These are phyloP conservation scores for Alouatta caraya DNA, from an alignment of 2,797 vertebrate species.

Conservation along the genomic window DNA sequence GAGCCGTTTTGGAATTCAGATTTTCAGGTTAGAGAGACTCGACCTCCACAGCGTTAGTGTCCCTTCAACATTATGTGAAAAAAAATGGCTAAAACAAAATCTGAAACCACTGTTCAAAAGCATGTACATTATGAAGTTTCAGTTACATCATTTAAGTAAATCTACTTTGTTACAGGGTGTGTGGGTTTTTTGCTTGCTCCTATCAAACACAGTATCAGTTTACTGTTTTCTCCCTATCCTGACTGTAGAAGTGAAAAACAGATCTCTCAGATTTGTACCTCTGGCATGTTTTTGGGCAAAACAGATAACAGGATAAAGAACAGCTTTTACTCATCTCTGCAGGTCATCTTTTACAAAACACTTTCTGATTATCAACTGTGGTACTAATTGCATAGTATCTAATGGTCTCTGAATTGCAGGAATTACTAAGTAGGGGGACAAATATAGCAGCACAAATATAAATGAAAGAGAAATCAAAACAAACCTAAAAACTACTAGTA, in stretches of 20 bases:
- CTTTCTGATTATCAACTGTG: not conserved
- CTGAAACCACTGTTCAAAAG: not conserved
- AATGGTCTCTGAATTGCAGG: not conserved
- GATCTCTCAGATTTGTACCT: not conserved
- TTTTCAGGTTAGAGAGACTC: not conserved
- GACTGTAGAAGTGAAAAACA: not conserved
- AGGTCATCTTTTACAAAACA: constrained; percentile 37
- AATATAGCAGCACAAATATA: not conserved
- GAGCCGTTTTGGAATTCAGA: not conserved
- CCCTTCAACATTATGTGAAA: not conserved
- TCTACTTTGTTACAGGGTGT: not conserved
- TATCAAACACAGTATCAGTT: not conserved
- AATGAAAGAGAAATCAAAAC: constrained; percentile 31
- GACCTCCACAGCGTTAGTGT: not conserved
- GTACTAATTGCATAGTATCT: not conserved
- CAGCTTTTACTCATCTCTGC: not conserved
- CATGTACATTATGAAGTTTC: not conserved
- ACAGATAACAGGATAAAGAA: not conserved
- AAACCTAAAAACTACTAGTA: not conserved
- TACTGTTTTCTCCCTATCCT: not conserved
- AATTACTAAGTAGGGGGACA: not conserved
- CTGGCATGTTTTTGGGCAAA: not conserved
- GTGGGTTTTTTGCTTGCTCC: not conserved
- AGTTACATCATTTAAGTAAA: not conserved
- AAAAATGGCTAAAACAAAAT: constrained; percentile 27